Evolutionary conservation across 2,113 vertebrate genomes (phyloP), one percentile per base, ranked within the genome.

Genomic region (Nothoprocta perdicaria): DNA sequence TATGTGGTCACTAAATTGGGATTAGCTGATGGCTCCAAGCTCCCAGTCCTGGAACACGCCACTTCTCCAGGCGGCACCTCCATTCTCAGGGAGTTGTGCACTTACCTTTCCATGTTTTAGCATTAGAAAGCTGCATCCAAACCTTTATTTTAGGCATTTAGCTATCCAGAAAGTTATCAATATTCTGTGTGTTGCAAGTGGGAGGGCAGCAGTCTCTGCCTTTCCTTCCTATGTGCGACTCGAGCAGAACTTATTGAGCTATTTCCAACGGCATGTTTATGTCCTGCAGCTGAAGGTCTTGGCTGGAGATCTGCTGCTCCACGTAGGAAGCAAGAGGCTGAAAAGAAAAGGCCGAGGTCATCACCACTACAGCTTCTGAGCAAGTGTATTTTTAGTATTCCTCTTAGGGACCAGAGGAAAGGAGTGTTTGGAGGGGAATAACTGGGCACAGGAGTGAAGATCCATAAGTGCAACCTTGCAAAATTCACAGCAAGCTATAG

Each of bases 321-420:
- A 69, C 26, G 3, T 58, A 78, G 87, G 88, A 92, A 41, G 50
- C 4, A 45, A 45, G 69, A 88, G 84, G 90, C 41, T 76, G 91
- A 80, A 94, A 85, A 86, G 35, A 38, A 92, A 75, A 62, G 93
- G 71, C 79, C 90, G 91, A 90, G 89, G 86, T 96, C 31, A 14
- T 89, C 95, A 92, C 83, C 71, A 5, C 83, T 86, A 12, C 65
- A 55, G 33, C 95, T 95, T 93, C 78, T 94, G 11, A 14, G 85
- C 86, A 93, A 89, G 92, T 18, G 27, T 53, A 86, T 87, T 94
- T 96, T 92, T 84, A 95, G 71, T 91, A 83, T 89, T 93, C 87
- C 2, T 7, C 81, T 94, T 35, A 63, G 55, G 74, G 89, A 93
- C 91, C 74, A 81, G 84, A 72, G 57, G 88, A 74, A 84, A 75